Base-by-base conservation (phyloP, 2,888 invertebrate genomes). In the Pandemis heparana region DNA sequence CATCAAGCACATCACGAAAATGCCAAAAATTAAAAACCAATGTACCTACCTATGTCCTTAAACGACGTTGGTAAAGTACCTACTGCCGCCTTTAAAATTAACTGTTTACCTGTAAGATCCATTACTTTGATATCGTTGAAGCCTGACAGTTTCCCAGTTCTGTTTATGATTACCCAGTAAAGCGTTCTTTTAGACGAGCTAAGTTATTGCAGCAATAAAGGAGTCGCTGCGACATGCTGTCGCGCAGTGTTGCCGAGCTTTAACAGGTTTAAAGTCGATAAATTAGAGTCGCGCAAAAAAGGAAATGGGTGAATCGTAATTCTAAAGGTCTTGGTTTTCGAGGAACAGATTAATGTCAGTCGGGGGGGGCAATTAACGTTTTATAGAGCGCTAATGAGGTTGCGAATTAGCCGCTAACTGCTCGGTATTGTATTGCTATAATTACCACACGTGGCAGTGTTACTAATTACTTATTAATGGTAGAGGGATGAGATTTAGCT, bases 291-390 rank as follows among this genome's bases (percentile, higher is more conserved):
- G 51, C 43, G 41, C 41, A 73, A 62, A 70, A 75, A 63, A 62
- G 43, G 23, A 43, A 70, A 75, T 60, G 63, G 70, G 10, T 71
- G 70, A 71, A 67, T 66, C 73, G 66, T 69, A 70, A 69, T 66
- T 63, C 69, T 62, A 77, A 74, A 71, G 72, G 63, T 64, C 73
- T 78, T 70, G 73, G 64, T 75, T 72, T 82, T 81, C 82, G 70
- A 70, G 76, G 83, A 82, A 86, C 76, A 77, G 77, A 77, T 79
- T 77, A 75, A 81, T 78, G 81, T 77, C 77, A 77, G 78, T 51
- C 75, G 80, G 81, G 81, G 23, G 23, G 78, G 81, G 80, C 81
- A 85, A 84, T 87, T 84, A 85, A 80, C 78, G 77, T 82, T 84
- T 83, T 83, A 84, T 80, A 51, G 79, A 56, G 63, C 64, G 75